Percentiles rank a stretch among this genome's conserved stretches.
These are phyloP conservation scores for Nasua narica DNA, from an alignment of 2,797 vertebrate species.

Conservation along the genomic window DNA sequence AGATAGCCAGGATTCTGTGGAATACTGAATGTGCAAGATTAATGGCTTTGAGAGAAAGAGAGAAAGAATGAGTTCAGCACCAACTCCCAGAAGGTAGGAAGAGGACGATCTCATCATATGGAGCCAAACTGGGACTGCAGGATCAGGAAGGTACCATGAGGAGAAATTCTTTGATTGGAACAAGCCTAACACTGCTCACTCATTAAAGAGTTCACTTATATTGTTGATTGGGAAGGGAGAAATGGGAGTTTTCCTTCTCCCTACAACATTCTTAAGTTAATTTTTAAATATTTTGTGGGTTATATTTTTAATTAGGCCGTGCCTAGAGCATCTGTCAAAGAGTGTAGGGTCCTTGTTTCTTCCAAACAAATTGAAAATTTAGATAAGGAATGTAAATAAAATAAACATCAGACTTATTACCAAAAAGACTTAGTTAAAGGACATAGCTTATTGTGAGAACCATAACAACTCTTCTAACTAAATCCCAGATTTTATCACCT, in stretches of 20 bases:
- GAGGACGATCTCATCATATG: not conserved
- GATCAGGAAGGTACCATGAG: not conserved
- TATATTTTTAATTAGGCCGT: not conserved
- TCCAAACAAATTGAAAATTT: constrained; percentile 14
- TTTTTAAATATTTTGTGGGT: not conserved
- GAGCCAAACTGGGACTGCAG: not conserved
- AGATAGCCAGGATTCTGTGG: not conserved
- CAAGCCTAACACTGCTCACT: not conserved
- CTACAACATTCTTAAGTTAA: not conserved
- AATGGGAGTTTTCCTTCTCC: not conserved
- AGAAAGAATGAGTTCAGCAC: not conserved
- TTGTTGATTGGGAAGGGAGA: not conserved
- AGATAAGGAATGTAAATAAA: not conserved
- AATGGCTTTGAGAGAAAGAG: not conserved
- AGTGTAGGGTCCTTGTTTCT: not conserved
- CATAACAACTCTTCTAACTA: not conserved
- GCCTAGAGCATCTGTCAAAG: not conserved
- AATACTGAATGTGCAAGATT: not conserved
- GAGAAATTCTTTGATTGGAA: not conserved
- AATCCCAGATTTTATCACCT: not conserved
- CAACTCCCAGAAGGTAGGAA: not conserved
- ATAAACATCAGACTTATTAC: not conserved
- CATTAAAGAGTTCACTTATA: not conserved
- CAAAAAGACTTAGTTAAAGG: not conserved
- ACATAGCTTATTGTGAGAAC: not conserved